phyloP scores from a whole-genome alignment of 2,797 vertebrate species.

The Percopsis omiscomaycus region DNA sequence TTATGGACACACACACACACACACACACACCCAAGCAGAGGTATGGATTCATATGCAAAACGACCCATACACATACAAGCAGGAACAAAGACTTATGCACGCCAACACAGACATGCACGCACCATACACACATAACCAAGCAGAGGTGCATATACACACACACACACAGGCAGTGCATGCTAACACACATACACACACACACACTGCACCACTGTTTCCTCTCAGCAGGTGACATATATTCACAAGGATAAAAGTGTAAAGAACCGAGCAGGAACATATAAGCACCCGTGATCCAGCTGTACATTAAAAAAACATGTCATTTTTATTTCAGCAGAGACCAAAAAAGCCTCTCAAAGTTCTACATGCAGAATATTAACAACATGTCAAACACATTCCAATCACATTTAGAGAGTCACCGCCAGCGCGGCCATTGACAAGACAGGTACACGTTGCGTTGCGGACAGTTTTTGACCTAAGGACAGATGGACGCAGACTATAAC shows the following conservation, averaged over 20 bases:
- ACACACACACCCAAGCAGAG: background rate
- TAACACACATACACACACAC: background rate
- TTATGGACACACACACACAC: conserved; percentile 3
- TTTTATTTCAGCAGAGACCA: conserved; percentile 76
- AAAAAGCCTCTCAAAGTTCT: conserved; percentile 76
- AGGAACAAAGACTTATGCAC: background rate
- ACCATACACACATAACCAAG: background rate
- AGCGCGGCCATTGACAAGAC: too few relatives aligned
- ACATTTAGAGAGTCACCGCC: conserved; percentile 67
- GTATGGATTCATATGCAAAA: too few relatives aligned
- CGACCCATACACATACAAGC: too few relatives aligned
- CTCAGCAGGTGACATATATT: background rate
- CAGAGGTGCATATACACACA: conserved; percentile 5
- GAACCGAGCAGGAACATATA: conserved; percentile 3
- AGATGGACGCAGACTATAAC: conserved; percentile 61
- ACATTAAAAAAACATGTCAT: conserved; percentile 60
- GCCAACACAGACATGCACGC: background rate
- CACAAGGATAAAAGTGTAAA: background rate
- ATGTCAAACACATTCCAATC: conserved; percentile 87
- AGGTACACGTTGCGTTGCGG: conserved; percentile 53
- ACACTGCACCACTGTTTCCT: background rate
- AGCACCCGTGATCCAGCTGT: background rate
- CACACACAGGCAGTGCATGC: conserved; percentile 17
- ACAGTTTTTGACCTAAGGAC: conserved; percentile 70
- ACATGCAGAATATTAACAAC: conserved; percentile 88